Evolutionary conservation across 2,113 vertebrate species (phyloP), one percentile per base, ranked within the genome.

Genomic region (Notarius lentiginosus): DNA sequence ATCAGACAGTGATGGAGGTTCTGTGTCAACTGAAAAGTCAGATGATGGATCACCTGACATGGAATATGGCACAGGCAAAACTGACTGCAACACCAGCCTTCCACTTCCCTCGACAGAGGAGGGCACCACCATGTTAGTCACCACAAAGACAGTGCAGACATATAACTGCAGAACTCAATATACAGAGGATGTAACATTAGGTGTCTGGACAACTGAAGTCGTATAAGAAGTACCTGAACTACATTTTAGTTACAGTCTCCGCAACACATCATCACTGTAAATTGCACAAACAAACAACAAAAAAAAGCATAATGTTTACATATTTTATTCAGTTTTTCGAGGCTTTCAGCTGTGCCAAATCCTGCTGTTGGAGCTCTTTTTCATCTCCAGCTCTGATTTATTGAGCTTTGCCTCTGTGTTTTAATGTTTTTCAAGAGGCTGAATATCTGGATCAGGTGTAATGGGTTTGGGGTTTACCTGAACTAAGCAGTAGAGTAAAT

Each of bases 61-160:
- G 51, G 72, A 86, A n/a, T 85, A 88, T 11, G 55, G 14, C 58
- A 11, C 51, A n/a, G 60, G 65, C 61, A 77, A 79, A 24, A 66
- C 88, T 84, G 88, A 83, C 49, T 91, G 84, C 72, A 91, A 90
- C 82, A 88, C 89, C 47, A 90, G 53, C 47, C 95, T 96, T 83
- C 96, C 96, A 20, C 90, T 97, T 63, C 96, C 96, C 51, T 96
- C 95, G 56, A 96, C 95, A 73, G 96, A 97, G 90, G 96, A 97
- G 93, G 94, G 95, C 3, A 92, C 94, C 2, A 94, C 96, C 70
- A 91, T 95, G 91, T 92, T 96, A 34, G 96, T 96, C 77, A 96
- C 96, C 75, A 95, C 95, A 20, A 97, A 96, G 89, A 96, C 95
- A 15, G 93, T 90, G 49, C 94, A 93, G 88, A 93, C 88, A 18